Base-by-base conservation (phyloP, 2,888 invertebrate species). In the Eupelmus urozonus region DNA sequence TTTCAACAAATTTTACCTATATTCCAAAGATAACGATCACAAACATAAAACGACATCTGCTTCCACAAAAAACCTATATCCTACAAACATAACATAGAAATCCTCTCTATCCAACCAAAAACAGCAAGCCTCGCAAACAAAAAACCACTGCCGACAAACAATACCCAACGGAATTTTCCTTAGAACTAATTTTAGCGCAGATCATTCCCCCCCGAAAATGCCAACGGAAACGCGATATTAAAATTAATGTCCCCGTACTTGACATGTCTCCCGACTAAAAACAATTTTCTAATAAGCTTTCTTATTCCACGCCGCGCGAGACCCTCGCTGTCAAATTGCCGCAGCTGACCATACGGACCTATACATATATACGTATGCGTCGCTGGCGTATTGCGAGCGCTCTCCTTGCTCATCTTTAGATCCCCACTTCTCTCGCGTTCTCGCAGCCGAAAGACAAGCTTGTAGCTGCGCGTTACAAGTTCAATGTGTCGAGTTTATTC, bases 241-340 rank as follows among this genome's bases (percentile, higher is more conserved):
- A 66, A 65, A 67, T 67, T 59, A 40, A 71, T n/a, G 23, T n/a
- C 5, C n/a, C n/a, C n/a, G n/a, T n/a, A n/a, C n/a, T 57, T 59
- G 11, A 55, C 16, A 20, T 27, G 45, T 45, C 27, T 51, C 42
- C 34, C 27, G 9, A 23, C 53, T 16, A 25, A 69, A 67, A 74
- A 73, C 76, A 76, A 80, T 80, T 80, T 73, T 80, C 65, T 74
- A 80, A 76, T 80, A 73, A 76, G 63, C 79, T 80, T 80, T 80
- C 73, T 80, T 74, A 74, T 66, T 76, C 34, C 57, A 20, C 45
- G 20, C 29, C n/a, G 11, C 25, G 5, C 23, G 60, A 60, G 55
- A 62, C 63, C 51, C 72, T 66, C 69, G 55, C 25, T 25, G 40
- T 67, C 34, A 79, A 76, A 79, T 79, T 69, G 72, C 23, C n/a